phyloP scores from a whole-genome alignment of 1,140 invertebrate species.

The Aphelenchoides besseyi region DNA sequence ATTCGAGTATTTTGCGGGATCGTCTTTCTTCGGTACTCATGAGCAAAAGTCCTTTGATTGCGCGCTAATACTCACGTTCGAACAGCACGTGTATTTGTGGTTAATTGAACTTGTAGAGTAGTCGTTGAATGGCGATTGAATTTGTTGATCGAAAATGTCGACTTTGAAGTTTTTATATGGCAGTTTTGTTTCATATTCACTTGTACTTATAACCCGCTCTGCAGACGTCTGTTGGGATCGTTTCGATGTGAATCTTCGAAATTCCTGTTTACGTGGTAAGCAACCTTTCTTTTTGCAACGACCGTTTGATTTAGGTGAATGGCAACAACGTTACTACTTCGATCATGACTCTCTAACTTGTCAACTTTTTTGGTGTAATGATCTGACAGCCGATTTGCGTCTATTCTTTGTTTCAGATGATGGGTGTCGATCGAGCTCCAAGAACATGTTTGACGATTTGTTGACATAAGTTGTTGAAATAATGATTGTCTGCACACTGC shows the following conservation, averaged over 20 bases:
- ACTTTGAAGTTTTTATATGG: background rate
- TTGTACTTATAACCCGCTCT: slow-evolving; percentile 39
- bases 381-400: too few species aligned
- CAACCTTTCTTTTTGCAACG: background rate
- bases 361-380: background rate
- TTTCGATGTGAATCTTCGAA: slow-evolving; percentile 52
- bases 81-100: too few species aligned
- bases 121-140: slow-evolving; percentile 7
- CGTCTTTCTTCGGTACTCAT: too few species aligned
- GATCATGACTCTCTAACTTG: slow-evolving; percentile 54
- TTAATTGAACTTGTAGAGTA: too few species aligned
- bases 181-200: background rate
- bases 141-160: background rate
- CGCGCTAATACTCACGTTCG: too few species aligned
- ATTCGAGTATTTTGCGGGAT: too few species aligned
- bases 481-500: too few species aligned
- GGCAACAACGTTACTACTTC: slow-evolving; percentile 59
- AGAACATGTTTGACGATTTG: slow-evolving; percentile 56
- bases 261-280: slow-evolving; percentile 51
- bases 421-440: slow-evolving; percentile 43
- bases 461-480: too few species aligned
- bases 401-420: slow-evolving; percentile 57
- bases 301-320: slow-evolving; percentile 43
- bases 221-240: slow-evolving; percentile 58
- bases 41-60: too few species aligned